Base-by-base conservation (phyloP, 1,140 invertebrate species). In the Diachasma alloeum region DNA sequence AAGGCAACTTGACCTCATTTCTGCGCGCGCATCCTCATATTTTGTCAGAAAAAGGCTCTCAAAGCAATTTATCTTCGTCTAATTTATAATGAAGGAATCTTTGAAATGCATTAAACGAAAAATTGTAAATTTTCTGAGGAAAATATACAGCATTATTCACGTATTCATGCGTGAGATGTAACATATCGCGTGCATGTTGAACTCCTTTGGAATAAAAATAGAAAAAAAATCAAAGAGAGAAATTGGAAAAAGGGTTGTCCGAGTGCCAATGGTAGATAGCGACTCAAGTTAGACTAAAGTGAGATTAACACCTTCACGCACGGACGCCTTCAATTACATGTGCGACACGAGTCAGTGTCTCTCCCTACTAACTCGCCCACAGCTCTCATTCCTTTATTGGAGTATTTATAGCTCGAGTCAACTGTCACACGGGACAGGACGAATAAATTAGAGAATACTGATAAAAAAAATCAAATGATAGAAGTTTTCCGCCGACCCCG, bases 291-390 rank as follows among this genome's bases (percentile, higher is more conserved):
- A 63, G 53, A 68, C 68, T 67, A 68, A 77, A 75, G 73, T 72
- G 73, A 78, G 72, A 78, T 78, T 75, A 78, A 78, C 77, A 78
- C 77, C 73, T 78, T 78, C 77, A 78, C 72, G 77, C 77, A 78
- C 77, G 77, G 68, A 78, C 74, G 77, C 77, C 73, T 78, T 75
- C 73, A 78, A 78, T 78, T 78, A 78, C 77, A 63, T 53, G 48
- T 19, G 48, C 48, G 17, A 53, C 48, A 53, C 48, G 48, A 53
- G 48, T 53, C 48, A 19, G 48, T 42, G 39, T 42, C 48, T 48
- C n/a, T 31, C n/a, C 48, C n/a, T 53, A 53, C 48, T 9, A 53
- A 53, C 48, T 53, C 48, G 48, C 48, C 48, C 48, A 53, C 48
- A 53, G 48, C 9, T 17, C 48, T 53, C 5, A 53, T 53, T 53